Evolutionary conservation across 2,113 vertebrate species (phyloP), one percentile per base, ranked within the genome.

Genomic region (Indri indri): DNA sequence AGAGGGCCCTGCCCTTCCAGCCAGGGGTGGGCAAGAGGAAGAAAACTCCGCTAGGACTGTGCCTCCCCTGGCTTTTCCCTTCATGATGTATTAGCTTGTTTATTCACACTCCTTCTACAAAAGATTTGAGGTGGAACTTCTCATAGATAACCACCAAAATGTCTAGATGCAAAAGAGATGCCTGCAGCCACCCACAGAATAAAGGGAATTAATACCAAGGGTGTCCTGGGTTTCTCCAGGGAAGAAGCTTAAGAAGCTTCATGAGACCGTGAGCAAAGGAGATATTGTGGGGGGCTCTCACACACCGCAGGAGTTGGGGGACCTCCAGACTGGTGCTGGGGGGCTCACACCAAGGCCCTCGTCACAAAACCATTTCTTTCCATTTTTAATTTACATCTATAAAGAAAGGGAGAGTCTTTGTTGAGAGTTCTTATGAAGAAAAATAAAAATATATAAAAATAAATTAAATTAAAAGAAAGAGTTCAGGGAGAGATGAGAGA

Each of bases 1-100:
- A 85, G 34, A 54, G 16, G 52, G 2, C 8, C 45, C 57, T n/a
- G 47, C 8, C 23, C 54, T 40, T 3, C 9, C 27, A 47, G 42
- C 12, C 4, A 16, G 8, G 0, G 4, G 1, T 54, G 12, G 10
- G 23, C 1, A 2, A 50, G 23, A 47, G 6, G n/a, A 25, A 30
- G 14, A 45, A 76, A 50, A 34, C 6, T 32, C 9, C 30, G 5
- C 5, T 25, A 32, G 27, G 23, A 5, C 16, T 47, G n/a, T n/a
- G 27, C 32, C 40, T 50, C 34, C 18, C 4, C 45, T 14, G 34
- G 65, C 47, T 86, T 87, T 81, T 81, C 27, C 25, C 11, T 32
- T 84, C 22, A 1, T 9, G 34, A n/a, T 45, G 91, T 37, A 50
- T 73, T 81, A 71, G 16, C 23, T 90, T 34, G 3, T 81, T 68